Conservation (phyloP, 2,888 invertebrate genomes). For the Metopia argyrocephala region DNA sequence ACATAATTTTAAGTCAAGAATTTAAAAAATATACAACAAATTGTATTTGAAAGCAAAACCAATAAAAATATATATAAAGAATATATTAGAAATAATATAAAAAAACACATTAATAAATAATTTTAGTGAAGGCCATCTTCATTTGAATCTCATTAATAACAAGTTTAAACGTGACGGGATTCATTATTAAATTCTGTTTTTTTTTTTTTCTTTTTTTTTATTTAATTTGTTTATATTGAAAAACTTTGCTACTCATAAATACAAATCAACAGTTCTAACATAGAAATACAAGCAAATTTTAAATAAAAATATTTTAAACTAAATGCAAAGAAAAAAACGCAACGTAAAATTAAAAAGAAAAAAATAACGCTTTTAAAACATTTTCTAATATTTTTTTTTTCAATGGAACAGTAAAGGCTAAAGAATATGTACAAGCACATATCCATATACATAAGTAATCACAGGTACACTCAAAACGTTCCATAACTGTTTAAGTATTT, state of each 20-base stretch:
- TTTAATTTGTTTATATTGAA: too few species aligned
- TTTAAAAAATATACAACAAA: slow-evolving; percentile 22
- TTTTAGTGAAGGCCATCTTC: slow-evolving; percentile 57
- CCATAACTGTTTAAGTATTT: too few species aligned
- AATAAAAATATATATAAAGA: not conserved
- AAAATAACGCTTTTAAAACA: too few species aligned
- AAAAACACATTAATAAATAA: too few species aligned
- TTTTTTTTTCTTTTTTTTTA: too few species aligned
- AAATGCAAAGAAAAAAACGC: not conserved
- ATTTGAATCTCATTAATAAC: slow-evolving; percentile 62
- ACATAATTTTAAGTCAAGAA: slow-evolving; percentile 38
- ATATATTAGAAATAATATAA: too few species aligned
- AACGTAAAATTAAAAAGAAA: not conserved
- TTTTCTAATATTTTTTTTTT: not conserved
- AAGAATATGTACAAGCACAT: too few species aligned
- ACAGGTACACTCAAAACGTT: too few species aligned
- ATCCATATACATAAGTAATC: too few species aligned
- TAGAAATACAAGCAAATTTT: not conserved
- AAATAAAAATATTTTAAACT: not conserved
- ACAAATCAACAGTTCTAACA: not conserved
- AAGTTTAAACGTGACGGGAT: slow-evolving; percentile 61
- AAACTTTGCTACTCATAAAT: slow-evolving; percentile 38
- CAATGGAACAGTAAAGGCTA: not conserved
- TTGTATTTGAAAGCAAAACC: not conserved
- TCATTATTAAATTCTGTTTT: slow-evolving; percentile 12